Conservation (phyloP, 2,888 invertebrate genomes). For the Atethmia centrago region DNA sequence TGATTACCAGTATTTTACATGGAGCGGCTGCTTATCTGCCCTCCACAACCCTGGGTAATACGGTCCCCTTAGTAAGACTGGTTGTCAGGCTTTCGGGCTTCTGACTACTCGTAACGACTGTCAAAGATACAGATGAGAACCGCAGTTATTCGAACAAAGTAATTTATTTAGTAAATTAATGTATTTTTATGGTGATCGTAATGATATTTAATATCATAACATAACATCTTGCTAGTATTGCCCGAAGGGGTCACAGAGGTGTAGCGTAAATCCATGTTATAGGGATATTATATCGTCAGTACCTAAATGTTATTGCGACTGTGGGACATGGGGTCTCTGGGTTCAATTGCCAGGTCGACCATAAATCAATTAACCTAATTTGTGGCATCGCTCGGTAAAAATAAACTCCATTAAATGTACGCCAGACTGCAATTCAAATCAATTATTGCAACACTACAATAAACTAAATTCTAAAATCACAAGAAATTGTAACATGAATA, state of each 20-base stretch:
- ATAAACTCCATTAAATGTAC: not conserved
- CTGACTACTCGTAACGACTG: not conserved
- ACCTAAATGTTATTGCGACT: not conserved
- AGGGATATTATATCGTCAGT: not conserved
- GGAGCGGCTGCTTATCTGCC: not conserved
- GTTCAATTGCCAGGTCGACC: not conserved
- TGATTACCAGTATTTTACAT: not conserved
- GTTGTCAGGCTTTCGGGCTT: not conserved
- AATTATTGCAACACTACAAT: slow-evolving; percentile 22
- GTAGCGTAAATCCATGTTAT: not conserved
- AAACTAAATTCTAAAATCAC: slow-evolving; percentile 9
- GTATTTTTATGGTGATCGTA: not conserved
- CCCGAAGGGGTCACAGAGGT: not conserved
- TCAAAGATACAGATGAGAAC: not conserved
- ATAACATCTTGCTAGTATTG: not conserved
- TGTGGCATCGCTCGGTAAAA: not conserved
- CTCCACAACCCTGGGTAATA: not conserved
- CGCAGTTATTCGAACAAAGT: too few relatives aligned
- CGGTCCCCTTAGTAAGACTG: not conserved
- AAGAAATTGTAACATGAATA: slow-evolving; percentile 53
- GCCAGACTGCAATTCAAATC: slow-evolving; percentile 5
- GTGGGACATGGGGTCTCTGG: not conserved
- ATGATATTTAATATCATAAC: not conserved
- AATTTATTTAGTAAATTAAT: not conserved
- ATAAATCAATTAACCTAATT: not conserved